Evolutionary conservation across 2,113 vertebrate genomes (phyloP).

Genomic region (Merops nubicus): DNA sequence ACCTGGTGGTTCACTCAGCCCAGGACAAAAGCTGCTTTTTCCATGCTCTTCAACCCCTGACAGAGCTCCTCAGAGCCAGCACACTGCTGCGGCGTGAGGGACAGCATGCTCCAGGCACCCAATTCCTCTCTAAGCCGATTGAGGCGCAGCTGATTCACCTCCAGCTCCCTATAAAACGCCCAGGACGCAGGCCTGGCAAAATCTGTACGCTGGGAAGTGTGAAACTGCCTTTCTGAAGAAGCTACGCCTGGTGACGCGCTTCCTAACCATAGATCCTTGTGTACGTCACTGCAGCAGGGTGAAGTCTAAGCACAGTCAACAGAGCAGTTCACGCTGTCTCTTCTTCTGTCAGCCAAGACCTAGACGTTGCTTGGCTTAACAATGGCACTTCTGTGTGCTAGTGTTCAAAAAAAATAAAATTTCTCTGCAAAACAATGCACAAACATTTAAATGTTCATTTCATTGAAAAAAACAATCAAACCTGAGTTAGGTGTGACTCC

Average conservation of each 20-base stretch:
- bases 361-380: neutral
- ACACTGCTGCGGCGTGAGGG: neutral
- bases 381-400: neutral
- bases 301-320: neutral
- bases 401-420: neutral
- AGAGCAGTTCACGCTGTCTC: neutral
- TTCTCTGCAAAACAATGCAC: neutral
- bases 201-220: neutral
- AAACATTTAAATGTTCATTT: neutral
- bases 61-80: neutral
- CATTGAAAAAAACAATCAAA: neutral
- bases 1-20: neutral
- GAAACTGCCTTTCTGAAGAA: neutral
- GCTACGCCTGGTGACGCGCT: neutral
- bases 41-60: neutral
- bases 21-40: neutral
- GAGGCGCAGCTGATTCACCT: neutral
- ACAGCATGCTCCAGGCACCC: rapidly evolving
- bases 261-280: neutral
- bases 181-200: neutral
- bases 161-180: rapidly evolving
- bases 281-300: neutral
- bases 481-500: neutral
- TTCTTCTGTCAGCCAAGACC: neutral
- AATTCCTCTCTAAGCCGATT: neutral